phyloP scores from a whole-genome alignment of 2,113 vertebrate species.

The Malurus melanocephalus region DNA sequence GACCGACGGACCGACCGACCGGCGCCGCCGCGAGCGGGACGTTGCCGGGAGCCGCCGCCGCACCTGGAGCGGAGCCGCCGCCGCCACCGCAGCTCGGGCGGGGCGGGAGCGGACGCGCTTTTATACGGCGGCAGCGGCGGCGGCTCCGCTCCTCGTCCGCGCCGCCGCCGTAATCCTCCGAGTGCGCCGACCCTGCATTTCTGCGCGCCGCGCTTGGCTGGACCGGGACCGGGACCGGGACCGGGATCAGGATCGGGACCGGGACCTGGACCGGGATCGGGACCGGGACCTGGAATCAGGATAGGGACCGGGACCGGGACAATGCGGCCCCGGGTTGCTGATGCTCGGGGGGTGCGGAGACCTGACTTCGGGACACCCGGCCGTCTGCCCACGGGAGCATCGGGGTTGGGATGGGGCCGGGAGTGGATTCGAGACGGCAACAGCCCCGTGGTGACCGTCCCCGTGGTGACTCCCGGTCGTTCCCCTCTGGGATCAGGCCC shows the following conservation, averaged over 20 bases:
- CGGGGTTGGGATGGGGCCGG: too few relatives aligned
- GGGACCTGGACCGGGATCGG: neutral
- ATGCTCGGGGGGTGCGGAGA: neutral
- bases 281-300: neutral
- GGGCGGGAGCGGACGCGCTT: conserved; percentile 16
- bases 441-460: too few relatives aligned
- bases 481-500: neutral
- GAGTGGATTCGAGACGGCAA: neutral
- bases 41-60: neutral
- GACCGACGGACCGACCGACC: neutral
- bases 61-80: conserved; percentile 10
- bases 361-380: neutral
- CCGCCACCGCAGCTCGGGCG: conserved; percentile 28
- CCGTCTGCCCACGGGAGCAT: neutral
- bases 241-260: too few relatives aligned
- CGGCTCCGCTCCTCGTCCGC: neutral
- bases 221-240: neutral
- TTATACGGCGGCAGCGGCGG: neutral
- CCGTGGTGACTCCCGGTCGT: neutral
- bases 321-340: neutral
- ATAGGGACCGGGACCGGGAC: too few relatives aligned
- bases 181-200: neutral
- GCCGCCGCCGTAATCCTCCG: conserved; percentile 49
- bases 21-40: neutral
- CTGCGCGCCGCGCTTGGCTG: neutral